Evolutionary conservation across 2,113 vertebrate species (phyloP).

Genomic region (Athene noctua): DNA sequence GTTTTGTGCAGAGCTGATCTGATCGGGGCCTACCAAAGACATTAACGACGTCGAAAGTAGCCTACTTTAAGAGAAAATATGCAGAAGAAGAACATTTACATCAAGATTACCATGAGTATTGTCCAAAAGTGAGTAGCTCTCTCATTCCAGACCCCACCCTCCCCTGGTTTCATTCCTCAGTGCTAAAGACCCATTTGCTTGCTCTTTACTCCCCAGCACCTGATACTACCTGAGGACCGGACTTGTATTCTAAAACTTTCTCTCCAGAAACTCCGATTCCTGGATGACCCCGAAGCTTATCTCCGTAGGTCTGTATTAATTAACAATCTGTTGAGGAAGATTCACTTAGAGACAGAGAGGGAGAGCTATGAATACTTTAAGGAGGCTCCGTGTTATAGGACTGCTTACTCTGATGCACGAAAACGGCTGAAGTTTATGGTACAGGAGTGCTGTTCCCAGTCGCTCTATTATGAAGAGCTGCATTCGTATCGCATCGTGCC

Average conservation of each 20-base stretch:
- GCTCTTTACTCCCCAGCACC: slow-evolving; percentile 79
- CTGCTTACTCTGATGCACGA: slow-evolving; percentile 79
- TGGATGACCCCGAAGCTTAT: slow-evolving; percentile 94
- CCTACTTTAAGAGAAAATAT: slow-evolving; percentile 99
- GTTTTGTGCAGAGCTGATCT: slow-evolving; percentile 70
- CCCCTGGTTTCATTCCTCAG: neutral
- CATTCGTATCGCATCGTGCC: slow-evolving; percentile 89
- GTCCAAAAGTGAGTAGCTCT: slow-evolving; percentile 87
- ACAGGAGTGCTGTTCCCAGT: slow-evolving; percentile 86
- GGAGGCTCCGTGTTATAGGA: slow-evolving; percentile 73
- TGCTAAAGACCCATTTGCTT: neutral
- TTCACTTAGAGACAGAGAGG: slow-evolving; percentile 90
- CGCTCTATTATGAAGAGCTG: slow-evolving; percentile 87
- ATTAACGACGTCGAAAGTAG: slow-evolving; percentile 99
- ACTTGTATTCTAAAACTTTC: slow-evolving; percentile 95
- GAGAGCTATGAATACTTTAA: slow-evolving; percentile 84
- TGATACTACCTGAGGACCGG: slow-evolving; percentile 94
- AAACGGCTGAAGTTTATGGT: slow-evolving; percentile 94
- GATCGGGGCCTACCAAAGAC: slow-evolving; percentile 68
- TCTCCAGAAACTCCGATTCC: slow-evolving; percentile 95
- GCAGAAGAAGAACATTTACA: slow-evolving; percentile 99
- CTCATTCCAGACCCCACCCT: neutral
- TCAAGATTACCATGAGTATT: slow-evolving; percentile 90
- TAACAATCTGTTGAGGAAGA: slow-evolving; percentile 98
- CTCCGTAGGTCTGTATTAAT: slow-evolving; percentile 96